phyloP scores from a whole-genome alignment of 53 echinoderm and acorn worm species.

The Temnopleurus reevesii region DNA sequence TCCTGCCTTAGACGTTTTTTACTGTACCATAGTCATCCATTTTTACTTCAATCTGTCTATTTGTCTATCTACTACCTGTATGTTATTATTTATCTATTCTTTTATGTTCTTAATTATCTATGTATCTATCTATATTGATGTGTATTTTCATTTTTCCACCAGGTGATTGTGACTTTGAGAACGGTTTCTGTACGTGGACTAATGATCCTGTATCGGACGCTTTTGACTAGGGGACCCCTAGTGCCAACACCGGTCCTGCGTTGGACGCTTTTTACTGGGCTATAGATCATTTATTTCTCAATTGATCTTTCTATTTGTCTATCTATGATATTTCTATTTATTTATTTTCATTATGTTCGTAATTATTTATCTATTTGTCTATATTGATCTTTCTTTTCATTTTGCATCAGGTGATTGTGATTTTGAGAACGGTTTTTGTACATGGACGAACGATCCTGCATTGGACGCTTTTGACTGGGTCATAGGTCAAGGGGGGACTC shows the following conservation, averaged over 20 bases:
- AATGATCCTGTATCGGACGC: constrained; percentile 48
- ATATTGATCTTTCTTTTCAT: neutral
- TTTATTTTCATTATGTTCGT: too few relatives aligned
- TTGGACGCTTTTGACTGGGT: constrained; percentile 69
- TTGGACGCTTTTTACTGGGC: constrained; percentile 68
- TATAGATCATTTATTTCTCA: too few relatives aligned
- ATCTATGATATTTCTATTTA: too few relatives aligned
- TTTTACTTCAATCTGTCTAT: too few relatives aligned
- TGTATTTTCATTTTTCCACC: neutral
- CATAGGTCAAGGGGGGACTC: constrained; percentile 65
- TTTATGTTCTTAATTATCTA: too few relatives aligned
- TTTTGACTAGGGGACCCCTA: constrained; percentile 82
- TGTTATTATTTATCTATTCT: too few relatives aligned
- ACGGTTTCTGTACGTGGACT: constrained; percentile 42
- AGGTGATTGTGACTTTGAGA: constrained; percentile 77
- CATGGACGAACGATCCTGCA: constrained; percentile 45
- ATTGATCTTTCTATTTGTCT: too few relatives aligned
- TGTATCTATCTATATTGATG: too few relatives aligned
- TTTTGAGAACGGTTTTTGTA: constrained; percentile 66
- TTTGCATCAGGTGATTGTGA: constrained; percentile 66
- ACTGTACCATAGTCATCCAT: too few relatives aligned
- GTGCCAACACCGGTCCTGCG: constrained; percentile 66
- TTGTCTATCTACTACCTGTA: too few relatives aligned
- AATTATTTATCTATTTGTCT: too few relatives aligned
- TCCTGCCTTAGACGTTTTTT: too few relatives aligned